phyloP scores from a whole-genome alignment of 2,113 vertebrate genomes.

The Alexandromys fortis region DNA sequence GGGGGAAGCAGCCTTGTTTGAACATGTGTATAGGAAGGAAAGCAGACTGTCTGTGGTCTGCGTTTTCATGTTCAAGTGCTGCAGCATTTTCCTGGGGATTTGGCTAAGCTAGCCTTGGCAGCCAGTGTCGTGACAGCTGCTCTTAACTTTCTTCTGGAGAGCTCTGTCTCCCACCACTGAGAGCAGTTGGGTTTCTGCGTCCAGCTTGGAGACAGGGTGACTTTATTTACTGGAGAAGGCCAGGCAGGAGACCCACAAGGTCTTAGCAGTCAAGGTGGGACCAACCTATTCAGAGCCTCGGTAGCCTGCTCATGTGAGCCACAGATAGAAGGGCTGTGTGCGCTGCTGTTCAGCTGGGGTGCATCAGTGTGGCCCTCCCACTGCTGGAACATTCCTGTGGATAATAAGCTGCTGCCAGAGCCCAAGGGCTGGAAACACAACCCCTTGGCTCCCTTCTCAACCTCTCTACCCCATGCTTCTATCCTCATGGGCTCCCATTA shows the following conservation, averaged over 20 bases:
- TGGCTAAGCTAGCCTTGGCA: conserved; percentile 77
- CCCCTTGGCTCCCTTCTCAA: background rate
- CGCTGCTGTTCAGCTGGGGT: background rate
- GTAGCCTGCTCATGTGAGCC: background rate
- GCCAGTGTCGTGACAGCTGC: conserved; percentile 57
- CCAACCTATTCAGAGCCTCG: background rate
- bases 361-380: background rate
- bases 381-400: background rate
- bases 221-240: background rate
- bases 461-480: background rate
- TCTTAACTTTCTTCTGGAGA: conserved; percentile 1
- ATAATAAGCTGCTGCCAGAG: background rate
- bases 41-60: conserved; percentile 81
- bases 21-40: conserved; percentile 79
- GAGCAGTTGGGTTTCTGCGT: background rate
- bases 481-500: background rate
- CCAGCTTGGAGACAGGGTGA: background rate
- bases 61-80: conserved; percentile 75
- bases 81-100: conserved; percentile 80
- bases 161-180: conserved; percentile 25
- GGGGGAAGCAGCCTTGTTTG: conserved; percentile 77
- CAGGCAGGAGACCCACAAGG: background rate
- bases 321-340: background rate
- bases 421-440: background rate
- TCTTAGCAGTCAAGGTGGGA: background rate